These are phyloP conservation scores for Ormyrus nitidulus DNA, from an alignment of 2,888 invertebrate species.

Conservation along the genomic window DNA sequence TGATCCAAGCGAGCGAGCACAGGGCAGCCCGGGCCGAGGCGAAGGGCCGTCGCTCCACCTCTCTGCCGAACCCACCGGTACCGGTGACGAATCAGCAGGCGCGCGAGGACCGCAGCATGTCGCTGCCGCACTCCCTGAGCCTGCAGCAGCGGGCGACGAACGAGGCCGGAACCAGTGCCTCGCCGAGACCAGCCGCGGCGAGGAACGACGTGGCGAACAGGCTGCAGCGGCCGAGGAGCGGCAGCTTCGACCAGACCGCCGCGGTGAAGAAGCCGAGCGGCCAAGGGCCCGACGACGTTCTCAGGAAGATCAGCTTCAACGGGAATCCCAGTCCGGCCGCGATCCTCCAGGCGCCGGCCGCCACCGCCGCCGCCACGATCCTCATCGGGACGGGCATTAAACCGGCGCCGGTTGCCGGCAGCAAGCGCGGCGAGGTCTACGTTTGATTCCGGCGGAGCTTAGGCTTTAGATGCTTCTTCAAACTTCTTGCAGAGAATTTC, in stretches of 20 bases:
- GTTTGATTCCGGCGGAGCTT: constrained; percentile 71
- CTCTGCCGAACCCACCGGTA: constrained; percentile 64
- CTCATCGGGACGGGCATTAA: constrained; percentile 47
- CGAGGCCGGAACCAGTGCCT: constrained; percentile 60
- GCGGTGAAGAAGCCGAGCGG: background rate
- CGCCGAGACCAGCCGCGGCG: constrained; percentile 58
- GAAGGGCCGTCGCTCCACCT: constrained; percentile 61
- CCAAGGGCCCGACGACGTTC: constrained; percentile 60
- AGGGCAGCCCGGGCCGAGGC: constrained; percentile 59
- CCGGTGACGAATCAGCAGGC: background rate
- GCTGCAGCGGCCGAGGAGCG: constrained; percentile 67
- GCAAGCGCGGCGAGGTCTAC: constrained; percentile 78
- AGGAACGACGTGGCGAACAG: constrained; percentile 62
- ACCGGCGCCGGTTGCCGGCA: constrained; percentile 62
- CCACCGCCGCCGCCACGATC: constrained; percentile 63
- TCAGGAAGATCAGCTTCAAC: constrained; percentile 76
- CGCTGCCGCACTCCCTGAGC: constrained; percentile 64
- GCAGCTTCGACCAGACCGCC: constrained; percentile 64
- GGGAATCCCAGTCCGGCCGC: constrained; percentile 50
- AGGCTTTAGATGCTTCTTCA: background rate
- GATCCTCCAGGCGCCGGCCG: constrained; percentile 67
- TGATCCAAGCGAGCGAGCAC: constrained; percentile 66
- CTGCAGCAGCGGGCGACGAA: constrained; percentile 8
- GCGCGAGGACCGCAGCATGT: constrained; percentile 70
- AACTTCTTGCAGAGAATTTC: background rate